Conservation (phyloP, 2,888 invertebrate species). For the Thymelicus acteon region DNA sequence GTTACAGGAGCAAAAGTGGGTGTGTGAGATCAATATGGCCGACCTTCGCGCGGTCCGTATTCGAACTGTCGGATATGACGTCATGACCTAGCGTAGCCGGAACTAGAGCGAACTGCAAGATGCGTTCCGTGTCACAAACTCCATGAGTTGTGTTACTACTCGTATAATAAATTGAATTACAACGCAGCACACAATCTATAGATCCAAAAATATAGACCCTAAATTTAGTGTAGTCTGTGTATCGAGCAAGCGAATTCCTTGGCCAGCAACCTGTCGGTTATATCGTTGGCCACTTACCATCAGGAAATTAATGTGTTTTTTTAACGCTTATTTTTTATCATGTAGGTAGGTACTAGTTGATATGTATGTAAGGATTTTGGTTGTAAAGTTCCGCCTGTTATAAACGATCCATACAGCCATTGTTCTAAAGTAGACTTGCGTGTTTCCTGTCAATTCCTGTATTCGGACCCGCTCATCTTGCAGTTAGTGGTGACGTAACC, state of each 20-base stretch:
- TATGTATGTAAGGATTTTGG: background rate
- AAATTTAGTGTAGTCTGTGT: too few species aligned
- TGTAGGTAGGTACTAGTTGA: too few species aligned
- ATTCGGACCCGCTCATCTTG: slow-evolving; percentile 14
- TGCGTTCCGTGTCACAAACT: slow-evolving; percentile 69
- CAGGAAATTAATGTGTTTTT: too few species aligned
- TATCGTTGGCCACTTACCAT: too few species aligned
- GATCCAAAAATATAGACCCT: too few species aligned
- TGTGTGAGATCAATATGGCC: slow-evolving; percentile 76
- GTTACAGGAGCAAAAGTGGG: slow-evolving; percentile 47
- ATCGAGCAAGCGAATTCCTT: too few species aligned
- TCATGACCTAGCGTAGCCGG: slow-evolving; percentile 67
- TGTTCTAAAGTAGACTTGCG: slow-evolving; percentile 33
- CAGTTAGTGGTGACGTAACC: slow-evolving; percentile 26
- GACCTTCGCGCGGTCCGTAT: slow-evolving; percentile 73
- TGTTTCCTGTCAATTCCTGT: slow-evolving; percentile 20
- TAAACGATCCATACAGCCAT: slow-evolving; percentile 9
- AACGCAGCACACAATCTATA: too few species aligned
- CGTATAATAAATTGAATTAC: too few species aligned
- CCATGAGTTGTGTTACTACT: slow-evolving; percentile 10
- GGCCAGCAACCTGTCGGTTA: too few species aligned
- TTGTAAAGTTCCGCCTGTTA: background rate
- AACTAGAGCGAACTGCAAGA: slow-evolving; percentile 70
- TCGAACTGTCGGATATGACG: slow-evolving; percentile 70
- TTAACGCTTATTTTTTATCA: too few species aligned